Evolutionary conservation across 2,113 vertebrate genomes (phyloP), one percentile per base, ranked within the genome.

Genomic region (Astatotilapia flaviijosephi): DNA sequence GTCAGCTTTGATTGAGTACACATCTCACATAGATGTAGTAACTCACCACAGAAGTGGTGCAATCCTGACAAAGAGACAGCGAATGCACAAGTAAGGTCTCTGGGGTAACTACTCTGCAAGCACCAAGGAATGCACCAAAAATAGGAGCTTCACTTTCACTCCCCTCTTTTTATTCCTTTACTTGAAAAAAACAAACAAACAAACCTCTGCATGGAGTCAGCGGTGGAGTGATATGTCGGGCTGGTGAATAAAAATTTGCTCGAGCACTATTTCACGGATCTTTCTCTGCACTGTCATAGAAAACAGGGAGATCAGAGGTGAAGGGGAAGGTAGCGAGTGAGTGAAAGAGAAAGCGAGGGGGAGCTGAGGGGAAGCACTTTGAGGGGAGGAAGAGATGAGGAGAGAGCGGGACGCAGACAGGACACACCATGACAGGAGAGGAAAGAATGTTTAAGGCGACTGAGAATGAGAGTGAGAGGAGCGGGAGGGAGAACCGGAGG

Each of bases 401-500:
- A 91, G 93, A 91, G 85, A 90, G 87, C 89, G 88, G 86, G 94
- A 96, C 91, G 94, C 95, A 96, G 96, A 96, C 96, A 88, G 93
- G 92, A 95, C 94, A 93, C 89, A 90, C 95, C 94, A 91, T 96
- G 96, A 97, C 96, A 95, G 92, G 42, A 80, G 93, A 95, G 96
- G 96, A 96, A 96, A 96, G 95, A 97, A 96, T 96, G 96, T 96
- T 96, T 95, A 95, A 94, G 90, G 88, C 90, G 92, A 89, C 95
- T 94, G 94, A 95, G 95, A 96, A 95, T 68, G 89, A 75, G 49
- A 55, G 90, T 55, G 93, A 93, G 85, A 92, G 90, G 86, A 93
- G 86, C 88, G 73, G 91, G 86, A 90, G 90, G 84, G 86, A 87
- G 88, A 83, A 90, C 55, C 83, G 42, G 83, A 84, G 79, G 84